Percentiles rank a stretch among this genome's conserved stretches.
These are phyloP conservation scores for Hippolais icterina DNA, from an alignment of 2,113 vertebrate species.

Conservation along the genomic window DNA sequence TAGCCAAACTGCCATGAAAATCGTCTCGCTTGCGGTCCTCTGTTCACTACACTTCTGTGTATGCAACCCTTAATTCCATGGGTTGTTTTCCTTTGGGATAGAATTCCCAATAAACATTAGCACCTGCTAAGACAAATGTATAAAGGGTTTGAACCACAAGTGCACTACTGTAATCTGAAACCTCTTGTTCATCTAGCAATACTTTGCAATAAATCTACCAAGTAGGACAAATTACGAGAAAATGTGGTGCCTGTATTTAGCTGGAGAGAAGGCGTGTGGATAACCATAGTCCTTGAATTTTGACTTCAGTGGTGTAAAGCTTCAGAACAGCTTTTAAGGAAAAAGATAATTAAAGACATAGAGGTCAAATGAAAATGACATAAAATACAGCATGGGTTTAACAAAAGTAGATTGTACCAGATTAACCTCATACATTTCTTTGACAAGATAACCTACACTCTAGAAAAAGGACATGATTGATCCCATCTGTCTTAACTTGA, in stretches of 20 bases:
- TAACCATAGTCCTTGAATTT: neutral
- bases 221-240: neutral
- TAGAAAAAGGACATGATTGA: slow-evolving; percentile 40
- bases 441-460: slow-evolving; percentile 43
- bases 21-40: neutral
- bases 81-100: neutral
- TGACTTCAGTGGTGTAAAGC: neutral
- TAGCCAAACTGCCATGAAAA: neutral
- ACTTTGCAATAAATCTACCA: neutral
- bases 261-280: neutral
- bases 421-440: slow-evolving; percentile 46
- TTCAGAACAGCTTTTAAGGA: neutral
- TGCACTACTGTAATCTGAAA: neutral
- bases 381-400: slow-evolving; percentile 25
- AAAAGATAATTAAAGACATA: slow-evolving; percentile 26
- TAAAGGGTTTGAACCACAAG: neutral
- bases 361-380: slow-evolving; percentile 30
- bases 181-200: neutral
- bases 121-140: neutral
- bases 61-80: neutral
- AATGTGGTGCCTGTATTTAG: neutral
- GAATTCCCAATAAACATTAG: neutral
- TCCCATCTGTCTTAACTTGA: slow-evolving; percentile 27
- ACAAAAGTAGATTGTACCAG: slow-evolving; percentile 40
- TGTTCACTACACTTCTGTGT: neutral